Conservation (phyloP, 2,888 invertebrate genomes). For the Tinea trinotella region DNA sequence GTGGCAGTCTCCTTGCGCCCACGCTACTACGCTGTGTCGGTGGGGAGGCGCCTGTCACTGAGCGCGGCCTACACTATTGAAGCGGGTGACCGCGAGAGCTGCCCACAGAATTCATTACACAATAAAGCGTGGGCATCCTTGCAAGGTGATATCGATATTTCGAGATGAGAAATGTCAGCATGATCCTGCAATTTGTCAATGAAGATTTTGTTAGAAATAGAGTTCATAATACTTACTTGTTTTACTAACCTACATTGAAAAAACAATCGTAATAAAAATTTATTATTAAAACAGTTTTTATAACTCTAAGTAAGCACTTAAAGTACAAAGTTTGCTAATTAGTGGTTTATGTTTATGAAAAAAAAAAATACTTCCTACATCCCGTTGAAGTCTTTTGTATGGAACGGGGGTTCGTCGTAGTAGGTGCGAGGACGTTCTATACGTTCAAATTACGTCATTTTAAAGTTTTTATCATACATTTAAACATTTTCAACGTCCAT, state of each 20-base stretch:
- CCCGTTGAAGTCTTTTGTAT: constrained; percentile 16
- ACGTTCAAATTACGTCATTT: constrained; percentile 1
- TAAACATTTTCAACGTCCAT: constrained; percentile 3
- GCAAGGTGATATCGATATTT: constrained; percentile 17
- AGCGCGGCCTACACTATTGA: neutral
- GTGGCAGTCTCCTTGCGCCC: constrained; percentile 14
- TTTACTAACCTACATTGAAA: neutral
- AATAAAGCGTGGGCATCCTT: constrained; percentile 11
- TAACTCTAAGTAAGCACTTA: too few species aligned
- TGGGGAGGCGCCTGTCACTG: constrained; percentile 18
- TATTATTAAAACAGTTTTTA: neutral
- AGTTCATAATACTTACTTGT: neutral
- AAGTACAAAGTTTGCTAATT: neutral
- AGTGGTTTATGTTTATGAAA: neutral
- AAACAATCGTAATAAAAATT: neutral
- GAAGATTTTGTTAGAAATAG: neutral
- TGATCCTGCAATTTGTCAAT: neutral
- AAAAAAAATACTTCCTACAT: neutral
- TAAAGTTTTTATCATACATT: neutral
- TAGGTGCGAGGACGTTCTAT: constrained; percentile 1
- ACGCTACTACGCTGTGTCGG: neutral
- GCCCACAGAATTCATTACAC: constrained; percentile 16
- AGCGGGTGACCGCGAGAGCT: constrained; percentile 15
- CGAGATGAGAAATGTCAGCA: constrained; percentile 9
- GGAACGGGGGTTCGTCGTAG: neutral